Evolutionary conservation across 92 coral and sea anemone species (phyloP), one percentile per base, ranked within the genome.

Genomic region (Palythoa caribaeorum): DNA sequence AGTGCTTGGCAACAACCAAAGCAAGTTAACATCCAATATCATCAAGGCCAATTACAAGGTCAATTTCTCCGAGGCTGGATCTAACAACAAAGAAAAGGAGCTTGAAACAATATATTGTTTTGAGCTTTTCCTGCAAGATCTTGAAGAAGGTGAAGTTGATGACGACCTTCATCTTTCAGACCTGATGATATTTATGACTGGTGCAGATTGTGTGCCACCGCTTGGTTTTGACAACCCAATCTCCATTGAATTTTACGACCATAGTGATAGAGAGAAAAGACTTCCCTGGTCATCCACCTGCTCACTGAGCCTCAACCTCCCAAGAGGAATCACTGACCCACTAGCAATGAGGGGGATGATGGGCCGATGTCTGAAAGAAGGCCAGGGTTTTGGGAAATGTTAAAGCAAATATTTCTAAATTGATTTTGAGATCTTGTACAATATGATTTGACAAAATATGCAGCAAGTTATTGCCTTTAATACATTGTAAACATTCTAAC

Each of bases 351-450:
- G 71, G 13, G 38, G 10, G 76, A 13, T 89, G 76, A 21, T 89
- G 53, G 2, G 88, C 60, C 84, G 47, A 37, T 60, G 70, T 48
- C 84, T 89, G 54, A 75, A 89, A 84, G 84, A 63, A 47, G 78
- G 92, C 51, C 92, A 89, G 39, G 84, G 88, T 10, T 89, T 89
- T 83, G 91, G 91, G 60, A 89, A 89, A 51, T 89, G 89, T 74
- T 83, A 78, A 50, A 51, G 47, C 63, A 77, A 65, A 17, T 65
- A 28, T 59, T 68, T 68, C 14, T 68, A 21, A 68, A 68, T 68
- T 68, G 76, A 38, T 36, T 36, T 68, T 71, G 51, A 71, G 76
- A 28, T 71, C 76, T 71, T 71, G 52, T 71, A 28, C 76, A 71
- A 71, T 71, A 71, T 71, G 76, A 71, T 71, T 36, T 37, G 76